A percentile compares a stretch with the other conserved stretches of the same genome.
Evolutionary conservation across 2,113 vertebrate species (phyloP).

Genomic region (Willisornis vidua): DNA sequence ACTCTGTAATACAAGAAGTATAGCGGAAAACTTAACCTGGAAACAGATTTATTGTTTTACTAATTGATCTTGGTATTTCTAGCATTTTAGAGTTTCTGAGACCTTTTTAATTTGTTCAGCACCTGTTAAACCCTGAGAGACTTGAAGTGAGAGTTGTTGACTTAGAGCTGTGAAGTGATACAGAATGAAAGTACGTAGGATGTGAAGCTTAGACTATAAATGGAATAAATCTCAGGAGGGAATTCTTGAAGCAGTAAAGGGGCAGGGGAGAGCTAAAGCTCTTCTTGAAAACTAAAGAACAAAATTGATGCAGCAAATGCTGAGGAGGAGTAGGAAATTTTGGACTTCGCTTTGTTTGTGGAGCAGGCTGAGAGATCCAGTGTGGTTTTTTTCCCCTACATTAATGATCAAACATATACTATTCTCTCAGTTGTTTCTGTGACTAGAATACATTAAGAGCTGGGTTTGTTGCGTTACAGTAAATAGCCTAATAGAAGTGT

Average conservation of each 20-base stretch:
- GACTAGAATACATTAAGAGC: not conserved
- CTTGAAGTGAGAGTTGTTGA: not conserved
- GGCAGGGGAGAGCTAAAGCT: not conserved
- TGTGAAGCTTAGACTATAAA: not conserved
- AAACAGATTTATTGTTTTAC: not conserved
- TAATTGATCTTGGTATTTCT: not conserved
- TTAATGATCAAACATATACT: not conserved
- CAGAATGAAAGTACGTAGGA: not conserved
- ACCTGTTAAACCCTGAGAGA: not conserved
- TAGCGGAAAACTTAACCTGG: not conserved
- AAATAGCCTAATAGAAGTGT: not conserved
- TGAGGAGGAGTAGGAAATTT: not conserved
- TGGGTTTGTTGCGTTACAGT: not conserved
- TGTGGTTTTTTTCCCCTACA: not conserved
- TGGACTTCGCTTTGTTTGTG: not conserved
- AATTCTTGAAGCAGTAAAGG: not conserved
- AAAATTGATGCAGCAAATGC: not conserved
- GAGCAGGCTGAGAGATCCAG: not conserved
- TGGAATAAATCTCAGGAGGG: not conserved
- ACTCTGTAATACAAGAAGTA: not conserved
- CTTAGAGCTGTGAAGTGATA: not conserved
- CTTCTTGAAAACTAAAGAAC: not conserved
- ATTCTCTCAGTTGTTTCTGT: not conserved
- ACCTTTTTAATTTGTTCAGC: not conserved
- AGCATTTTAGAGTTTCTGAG: not conserved